Conservation (phyloP, 2,888 invertebrate genomes). For the Steinernema carpocapsae region DNA sequence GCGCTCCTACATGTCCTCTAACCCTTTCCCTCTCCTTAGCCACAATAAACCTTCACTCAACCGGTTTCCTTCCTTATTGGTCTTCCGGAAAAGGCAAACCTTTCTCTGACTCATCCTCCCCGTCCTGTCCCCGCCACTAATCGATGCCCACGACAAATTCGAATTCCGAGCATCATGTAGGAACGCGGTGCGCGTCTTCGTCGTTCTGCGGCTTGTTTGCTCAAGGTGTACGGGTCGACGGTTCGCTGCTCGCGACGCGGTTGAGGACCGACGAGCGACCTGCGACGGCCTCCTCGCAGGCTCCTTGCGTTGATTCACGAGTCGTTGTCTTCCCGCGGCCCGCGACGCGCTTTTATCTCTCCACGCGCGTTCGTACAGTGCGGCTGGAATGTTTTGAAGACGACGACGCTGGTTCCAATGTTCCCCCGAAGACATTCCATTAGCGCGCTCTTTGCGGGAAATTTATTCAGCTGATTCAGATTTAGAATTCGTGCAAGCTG, state of each 20-base stretch:
- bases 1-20: no score
- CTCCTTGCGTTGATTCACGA: conserved; percentile 12
- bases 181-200: conserved; percentile 25
- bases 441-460: neutral
- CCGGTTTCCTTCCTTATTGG: no score
- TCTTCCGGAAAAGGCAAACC: conserved; percentile 15
- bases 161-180: conserved; percentile 29
- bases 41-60: no score
- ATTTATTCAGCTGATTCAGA: conserved; percentile 20
- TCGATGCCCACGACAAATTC: conserved; percentile 25
- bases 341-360: conserved; percentile 32
- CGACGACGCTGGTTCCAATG: neutral
- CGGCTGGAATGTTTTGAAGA: no score
- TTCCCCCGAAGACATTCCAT: conserved; percentile 11
- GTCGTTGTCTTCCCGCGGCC: neutral
- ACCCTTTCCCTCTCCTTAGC: no score
- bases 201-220: conserved; percentile 18
- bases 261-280: neutral
- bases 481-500: neutral
- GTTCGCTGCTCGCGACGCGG: conserved; percentile 21
- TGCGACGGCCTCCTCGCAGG: no score
- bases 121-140: neutral
- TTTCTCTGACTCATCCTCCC: neutral
- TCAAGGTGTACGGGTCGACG: conserved; percentile 33
- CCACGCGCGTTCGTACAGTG: conserved; percentile 21